Evolutionary conservation across 2,888 invertebrate genomes (phyloP).

Genomic region (Pseudococcus viburni): DNA sequence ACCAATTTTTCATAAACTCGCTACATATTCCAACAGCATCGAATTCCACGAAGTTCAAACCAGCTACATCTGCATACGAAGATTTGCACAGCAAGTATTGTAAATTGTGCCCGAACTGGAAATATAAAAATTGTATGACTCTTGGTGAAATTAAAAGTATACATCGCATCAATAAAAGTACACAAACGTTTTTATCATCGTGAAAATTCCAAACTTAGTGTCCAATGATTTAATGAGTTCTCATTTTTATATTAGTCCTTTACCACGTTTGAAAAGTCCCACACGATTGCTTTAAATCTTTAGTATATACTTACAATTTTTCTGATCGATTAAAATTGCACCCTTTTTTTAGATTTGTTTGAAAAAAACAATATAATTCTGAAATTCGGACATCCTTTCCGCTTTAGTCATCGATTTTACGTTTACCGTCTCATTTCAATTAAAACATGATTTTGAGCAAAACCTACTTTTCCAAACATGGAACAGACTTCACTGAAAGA

Average conservation of each 20-base stretch:
- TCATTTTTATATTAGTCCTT: no score
- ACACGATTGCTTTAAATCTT: no score
- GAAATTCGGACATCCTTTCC: no score
- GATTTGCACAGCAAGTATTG: constrained; percentile 88
- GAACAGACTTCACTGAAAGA: constrained; percentile 82
- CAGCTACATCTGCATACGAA: constrained; percentile 87
- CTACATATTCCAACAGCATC: constrained; percentile 90
- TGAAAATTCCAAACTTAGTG: no score
- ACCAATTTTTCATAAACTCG: constrained; percentile 86
- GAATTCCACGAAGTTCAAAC: constrained; percentile 92
- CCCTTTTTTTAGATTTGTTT: no score
- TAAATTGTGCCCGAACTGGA: constrained; percentile 86
- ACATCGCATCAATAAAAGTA: background rate
- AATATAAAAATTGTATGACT: constrained; percentile 67
- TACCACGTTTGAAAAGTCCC: no score
- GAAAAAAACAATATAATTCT: no score
- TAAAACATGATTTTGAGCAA: background rate
- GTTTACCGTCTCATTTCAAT: background rate
- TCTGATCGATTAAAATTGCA: no score
- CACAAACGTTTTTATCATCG: background rate
- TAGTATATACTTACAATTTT: no score
- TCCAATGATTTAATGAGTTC: no score
- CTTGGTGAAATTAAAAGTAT: background rate
- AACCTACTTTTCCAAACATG: constrained; percentile 80
- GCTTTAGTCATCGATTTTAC: background rate